Base-by-base conservation (phyloP, 2,888 invertebrate species). In the Oscheius sp. region DNA sequence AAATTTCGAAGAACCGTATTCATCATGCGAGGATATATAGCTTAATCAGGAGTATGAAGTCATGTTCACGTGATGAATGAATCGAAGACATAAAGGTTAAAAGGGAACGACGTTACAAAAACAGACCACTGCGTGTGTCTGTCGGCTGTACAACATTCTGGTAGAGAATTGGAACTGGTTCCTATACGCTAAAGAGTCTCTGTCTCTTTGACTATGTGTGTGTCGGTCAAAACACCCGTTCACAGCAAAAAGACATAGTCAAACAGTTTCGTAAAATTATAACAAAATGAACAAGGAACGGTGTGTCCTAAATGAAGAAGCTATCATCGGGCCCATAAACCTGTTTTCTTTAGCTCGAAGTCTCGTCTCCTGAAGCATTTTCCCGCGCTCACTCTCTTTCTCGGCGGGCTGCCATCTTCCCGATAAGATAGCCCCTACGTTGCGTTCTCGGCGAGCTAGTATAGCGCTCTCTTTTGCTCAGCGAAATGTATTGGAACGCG, bases 401-500 rank as follows among this genome's bases (percentile, higher is more conserved):
- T 21, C 65, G 21, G n/a, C 50, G 32, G 47, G 32, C 32, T 33
- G 48, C 48, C 48, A 37, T 35, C 37, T n/a, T 60, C n/a, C 37
- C 53, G 68, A 68, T 68, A 68, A 68, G 68, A 55, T 53, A 63
- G 32, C 63, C 32, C 62, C 42, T 62, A 13, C 9, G 10, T 29
- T 29, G 57, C 57, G 21, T 33, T 53, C 33, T 58, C 58, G 37
- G 48, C n/a, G 29, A 13, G 55, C 68, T 68, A 68, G 68, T 68
- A 68, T 68, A 70, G 70, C 50, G 58, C 70, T 70, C 21, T 21
- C 42, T 59, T 70, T 59, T 59, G 58, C 70, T 55, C 70, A 53
- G 68, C 68, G 50, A 51, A 68, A 70, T 59, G 70, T 70, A 59
- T 70, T 70, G 68, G 68, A 68, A 68, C 68, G 53, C 55, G 68